Base-by-base conservation (phyloP, 2,888 invertebrate species). In the Mesopsocus fuscifrons region DNA sequence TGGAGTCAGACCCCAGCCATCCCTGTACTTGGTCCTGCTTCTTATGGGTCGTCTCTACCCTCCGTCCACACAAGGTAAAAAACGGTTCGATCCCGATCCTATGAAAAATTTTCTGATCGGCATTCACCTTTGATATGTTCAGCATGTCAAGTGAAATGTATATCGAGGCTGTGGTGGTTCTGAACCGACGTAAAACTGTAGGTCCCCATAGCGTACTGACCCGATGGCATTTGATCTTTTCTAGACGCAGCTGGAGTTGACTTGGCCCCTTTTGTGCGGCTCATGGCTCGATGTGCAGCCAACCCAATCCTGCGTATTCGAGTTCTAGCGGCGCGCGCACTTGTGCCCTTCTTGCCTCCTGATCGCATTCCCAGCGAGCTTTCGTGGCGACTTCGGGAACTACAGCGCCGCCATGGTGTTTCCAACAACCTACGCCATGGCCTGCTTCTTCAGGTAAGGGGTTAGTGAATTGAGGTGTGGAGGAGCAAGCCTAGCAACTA, bases 31-130 rank as follows among this genome's bases (percentile, higher is more conserved):
- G 0, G 66, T 82, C 34, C 63, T 92, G 48, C 60, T 88, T 53
- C 63, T 92, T 45, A 64, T 92, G 41, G 75, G 77, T 2, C 65
- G 87, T 23, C 65, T 92, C 3, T 81, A 81, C 59, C 80, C 84
- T 0, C 77, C 79, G 0, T 66, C 74, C 1, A 61, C 74, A 41
- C 83, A 85, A 53, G 77, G 75, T 38, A 26, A n/a, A n/a, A n/a
- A n/a, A n/a, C n/a, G n/a, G n/a, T n/a, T n/a, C n/a, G n/a, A n/a
- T n/a, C n/a, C n/a, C n/a, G n/a, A n/a, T n/a, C n/a, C n/a, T n/a
- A n/a, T n/a, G n/a, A n/a, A n/a, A n/a, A n/a, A n/a, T n/a, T n/a
- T n/a, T n/a, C n/a, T n/a, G n/a, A n/a, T n/a, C n/a, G n/a, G n/a
- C n/a, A n/a, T n/a, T n/a, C n/a, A n/a, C n/a, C n/a, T n/a, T n/a